Evolutionary conservation across 2,888 invertebrate genomes (phyloP), one percentile per base, ranked within the genome.

Genomic region (Anthrax anthrax): DNA sequence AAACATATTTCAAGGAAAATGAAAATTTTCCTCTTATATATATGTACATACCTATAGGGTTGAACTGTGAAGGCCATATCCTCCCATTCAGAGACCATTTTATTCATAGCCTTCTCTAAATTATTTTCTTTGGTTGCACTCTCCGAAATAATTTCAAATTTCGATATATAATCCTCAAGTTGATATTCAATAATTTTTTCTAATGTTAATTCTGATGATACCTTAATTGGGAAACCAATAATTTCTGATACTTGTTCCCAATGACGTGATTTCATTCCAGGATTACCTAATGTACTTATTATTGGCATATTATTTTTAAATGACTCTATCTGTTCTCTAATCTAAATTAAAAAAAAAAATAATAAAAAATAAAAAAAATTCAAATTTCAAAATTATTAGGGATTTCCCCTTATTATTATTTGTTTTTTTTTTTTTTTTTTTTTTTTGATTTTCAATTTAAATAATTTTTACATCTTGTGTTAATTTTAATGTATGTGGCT

Each of bases 161-260:
- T 88, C 0, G 84, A 73, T 27, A 90, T 81, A 61, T 86, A 92
- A 50, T 92, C 88, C 38, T 83, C 86, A 38, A 96, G 71, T 42
- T 89, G 87, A 64, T 90, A 88, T 61, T 94, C 94, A 42, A 89
- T 82, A 10, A 94, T 82, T 67, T 88, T 88, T 45, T 79, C 83
- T 32, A 96, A 70, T 0, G 89, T 86, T 52, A 89, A 72, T 27
- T 82, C 81, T 0, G 84, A 80, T 49, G 91, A 87, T 1, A 91
- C 83, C 50, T 81, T 77, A 38, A 96, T 84, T 1, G 91, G 89
- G 65, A 91, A 92, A 0, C 95, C 95, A 54, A 95, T 87, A 50
- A 94, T 86, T 59, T 95, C 94, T 0, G 94, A 92, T 6, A 96
- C 82, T 68, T 84, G 83, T 60, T 91, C 90, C 95, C 95, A 95